Evolutionary conservation across 92 coral and sea anemone species (phyloP).

Genomic region (Meandrina meandrites): DNA sequence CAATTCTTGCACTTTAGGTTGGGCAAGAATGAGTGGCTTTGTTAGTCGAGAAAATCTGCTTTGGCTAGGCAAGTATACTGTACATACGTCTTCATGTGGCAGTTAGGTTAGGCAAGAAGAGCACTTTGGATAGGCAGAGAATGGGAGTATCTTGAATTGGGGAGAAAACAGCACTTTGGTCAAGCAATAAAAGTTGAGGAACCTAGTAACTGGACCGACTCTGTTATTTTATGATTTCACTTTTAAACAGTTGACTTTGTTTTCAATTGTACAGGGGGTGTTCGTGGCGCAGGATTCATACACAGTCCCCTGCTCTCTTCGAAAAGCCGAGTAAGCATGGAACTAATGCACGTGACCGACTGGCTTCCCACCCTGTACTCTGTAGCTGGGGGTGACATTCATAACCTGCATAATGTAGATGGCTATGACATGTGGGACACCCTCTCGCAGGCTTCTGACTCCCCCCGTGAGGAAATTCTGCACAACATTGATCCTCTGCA

Average conservation of each 20-base stretch:
- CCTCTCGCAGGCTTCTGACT: slow-evolving; percentile 56
- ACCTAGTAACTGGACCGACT: no score
- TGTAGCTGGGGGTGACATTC: slow-evolving; percentile 80
- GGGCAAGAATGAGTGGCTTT: no score
- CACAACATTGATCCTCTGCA: slow-evolving; percentile 73
- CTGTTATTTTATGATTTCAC: no score
- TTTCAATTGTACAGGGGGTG: slow-evolving; percentile 60
- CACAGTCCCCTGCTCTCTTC: slow-evolving; percentile 80
- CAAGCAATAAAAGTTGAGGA: no score
- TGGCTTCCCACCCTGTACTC: slow-evolving; percentile 85
- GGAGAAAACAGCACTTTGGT: no score
- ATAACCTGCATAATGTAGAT: slow-evolving; percentile 60
- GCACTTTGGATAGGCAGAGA: no score
- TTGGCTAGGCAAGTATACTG: no score
- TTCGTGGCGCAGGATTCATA: slow-evolving; percentile 79
- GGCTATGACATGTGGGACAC: slow-evolving; percentile 77
- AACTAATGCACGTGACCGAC: slow-evolving; percentile 84
- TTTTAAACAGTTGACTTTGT: background rate
- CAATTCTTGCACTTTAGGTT: no score
- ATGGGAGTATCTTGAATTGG: no score
- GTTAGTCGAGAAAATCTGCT: no score
- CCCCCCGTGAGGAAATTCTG: slow-evolving; percentile 77
- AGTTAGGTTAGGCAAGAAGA: no score
- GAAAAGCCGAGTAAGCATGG: slow-evolving; percentile 78
- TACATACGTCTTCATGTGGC: no score